Evolutionary conservation across 2,888 invertebrate genomes (phyloP), one percentile per base, ranked within the genome.

Genomic region (Muschampia staudingeri): DNA sequence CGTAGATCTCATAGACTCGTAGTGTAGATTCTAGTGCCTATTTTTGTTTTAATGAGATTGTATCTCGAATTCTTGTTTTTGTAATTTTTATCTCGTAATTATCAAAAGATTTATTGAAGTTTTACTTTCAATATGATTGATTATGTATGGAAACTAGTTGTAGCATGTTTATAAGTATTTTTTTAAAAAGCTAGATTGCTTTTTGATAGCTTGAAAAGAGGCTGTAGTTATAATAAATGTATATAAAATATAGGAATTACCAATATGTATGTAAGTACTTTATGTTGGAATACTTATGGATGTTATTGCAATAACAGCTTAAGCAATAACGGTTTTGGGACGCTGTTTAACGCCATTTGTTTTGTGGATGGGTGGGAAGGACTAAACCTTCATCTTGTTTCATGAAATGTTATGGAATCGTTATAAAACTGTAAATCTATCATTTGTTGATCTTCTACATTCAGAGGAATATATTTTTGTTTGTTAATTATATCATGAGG

Each of bases 251-350:
- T 52, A 52, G 52, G n/a, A 11, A 52, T n/a, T 52, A 56, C n/a
- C n/a, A 56, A 56, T 56, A 56, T 56, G 11, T 30, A 34, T 34
- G 34, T 65, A 12, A 0, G 3, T 65, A 67, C 2, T 34, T 76
- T 76, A 25, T 42, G 61, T 14, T 65, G 14, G 30, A 30, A 25
- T 42, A 42, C 9, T 19, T 69, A 52, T 34, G 69, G 19, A 77
- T 34, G 77, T 77, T 37, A 69, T 37, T 69, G n/a, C 48, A 44
- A 44, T 65, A 65, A 48, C 40, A 40, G 80, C 80, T 76, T 80
- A 70, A 80, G n/a, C 42, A 79, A 67, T 72, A 80, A 80, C 75
- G 80, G 80, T 80, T 80, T 40, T 70, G 80, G 80, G 76, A 42
- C 25, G 34, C 69, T 19, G 70, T 56, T 80, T 80, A 75, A 76